phyloP scores from a whole-genome alignment of 2,888 invertebrate genomes.

The Nemoura dubitans region DNA sequence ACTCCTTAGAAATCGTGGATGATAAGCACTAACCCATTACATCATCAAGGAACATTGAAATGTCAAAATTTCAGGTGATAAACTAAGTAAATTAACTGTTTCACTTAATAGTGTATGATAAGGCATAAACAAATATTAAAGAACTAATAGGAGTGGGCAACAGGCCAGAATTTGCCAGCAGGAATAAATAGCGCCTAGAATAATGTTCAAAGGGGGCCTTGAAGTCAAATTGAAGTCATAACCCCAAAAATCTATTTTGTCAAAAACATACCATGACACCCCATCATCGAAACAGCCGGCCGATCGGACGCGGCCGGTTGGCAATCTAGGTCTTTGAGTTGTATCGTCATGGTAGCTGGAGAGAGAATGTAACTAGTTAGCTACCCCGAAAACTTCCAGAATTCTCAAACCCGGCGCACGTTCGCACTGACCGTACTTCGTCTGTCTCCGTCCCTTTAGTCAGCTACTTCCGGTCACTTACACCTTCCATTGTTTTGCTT shows the following conservation, averaged over 20 bases:
- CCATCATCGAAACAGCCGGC: neutral
- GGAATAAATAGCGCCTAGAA: neutral
- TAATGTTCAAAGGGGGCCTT: neutral
- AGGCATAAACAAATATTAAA: too few species aligned
- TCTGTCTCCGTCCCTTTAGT: neutral
- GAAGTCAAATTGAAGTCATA: neutral
- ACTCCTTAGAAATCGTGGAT: too few species aligned
- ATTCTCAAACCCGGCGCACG: conserved; percentile 9
- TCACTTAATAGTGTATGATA: too few species aligned
- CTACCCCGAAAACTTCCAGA: neutral
- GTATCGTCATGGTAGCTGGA: conserved; percentile 1
- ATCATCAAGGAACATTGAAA: too few species aligned
- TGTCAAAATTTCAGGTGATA: too few species aligned
- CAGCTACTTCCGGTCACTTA: neutral
- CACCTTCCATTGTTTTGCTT: neutral
- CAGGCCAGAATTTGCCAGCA: neutral
- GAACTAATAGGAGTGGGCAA: neutral
- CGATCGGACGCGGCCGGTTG: conserved; percentile 1
- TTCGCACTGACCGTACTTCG: neutral
- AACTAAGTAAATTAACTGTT: too few species aligned
- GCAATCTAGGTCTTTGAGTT: conserved; percentile 19
- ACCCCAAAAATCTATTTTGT: neutral
- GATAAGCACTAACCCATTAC: too few species aligned
- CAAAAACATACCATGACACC: conserved; percentile 13
- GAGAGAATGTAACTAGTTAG: neutral